Evolutionary conservation across 1,140 invertebrate genomes (phyloP), one percentile per base, ranked within the genome.

Genomic region (Drosophila mayri): DNA sequence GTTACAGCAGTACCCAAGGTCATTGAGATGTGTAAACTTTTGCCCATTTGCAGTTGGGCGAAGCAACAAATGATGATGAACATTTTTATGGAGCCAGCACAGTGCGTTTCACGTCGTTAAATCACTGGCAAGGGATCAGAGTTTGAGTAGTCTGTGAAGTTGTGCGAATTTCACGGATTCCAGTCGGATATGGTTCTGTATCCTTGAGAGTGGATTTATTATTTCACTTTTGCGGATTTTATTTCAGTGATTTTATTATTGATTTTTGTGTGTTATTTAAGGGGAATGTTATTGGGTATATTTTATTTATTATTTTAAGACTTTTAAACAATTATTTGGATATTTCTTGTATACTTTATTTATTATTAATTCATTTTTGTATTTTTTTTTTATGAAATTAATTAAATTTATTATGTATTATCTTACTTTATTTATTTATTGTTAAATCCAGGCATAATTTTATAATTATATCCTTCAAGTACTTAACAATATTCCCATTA

Each of bases 11-110:
- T 60, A 60, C 68, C 70, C 70, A 73, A 73, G 70, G 70, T 73
- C 70, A 73, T 72, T 72, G 66, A 60, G 70, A 73, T 73, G 70
- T 73, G 70, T 73, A 73, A 73, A 73, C 67, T 73, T 73, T 73
- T 72, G 67, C 52, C 70, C 70, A 73, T 73, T 73, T 73, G 70
- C 70, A 73, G 70, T 73, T 72, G 70, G 70, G 70, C 70, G 66
- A 72, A 72, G 70, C 70, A 72, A 72, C 70, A 73, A 73, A 73
- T 73, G 70, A 73, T 73, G 70, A 73, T 73, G 70, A 73, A 72
- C 70, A 73, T 73, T 73, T 73, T 73, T 73, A 73, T 72, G 70
- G 66, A 25, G 43, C 52, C 35, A 41, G 66, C 52, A 72, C 66
- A 72, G 70, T 72, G 70, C 70, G 70, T 60, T 73, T 72, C 70